Evolutionary conservation across 1,140 invertebrate species (phyloP).

Genomic region (Gonioctena quinquepunctata): DNA sequence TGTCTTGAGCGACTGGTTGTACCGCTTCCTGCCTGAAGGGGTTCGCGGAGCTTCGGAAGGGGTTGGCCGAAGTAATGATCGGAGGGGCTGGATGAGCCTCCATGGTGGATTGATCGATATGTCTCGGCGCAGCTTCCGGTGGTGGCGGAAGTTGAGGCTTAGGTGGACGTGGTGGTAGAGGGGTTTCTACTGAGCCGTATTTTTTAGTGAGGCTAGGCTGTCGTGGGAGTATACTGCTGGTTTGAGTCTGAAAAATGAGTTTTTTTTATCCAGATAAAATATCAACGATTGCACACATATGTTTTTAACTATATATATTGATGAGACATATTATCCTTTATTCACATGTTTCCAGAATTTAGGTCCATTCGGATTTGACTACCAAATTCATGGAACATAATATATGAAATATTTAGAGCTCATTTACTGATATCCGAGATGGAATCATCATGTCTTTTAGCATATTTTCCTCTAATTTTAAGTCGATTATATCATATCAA

Average conservation of each 20-base stretch:
- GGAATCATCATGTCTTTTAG: too few species aligned
- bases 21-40: constrained; percentile 61
- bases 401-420: too few species aligned
- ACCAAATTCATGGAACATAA: too few species aligned
- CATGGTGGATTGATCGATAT: constrained; percentile 39
- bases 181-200: constrained; percentile 52
- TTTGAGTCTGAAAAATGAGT: constrained; percentile 41
- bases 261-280: too few species aligned
- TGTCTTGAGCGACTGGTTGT: constrained; percentile 63
- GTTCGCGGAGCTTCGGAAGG: constrained; percentile 59
- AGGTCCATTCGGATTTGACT: too few species aligned
- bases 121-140: constrained; percentile 27
- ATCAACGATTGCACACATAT: too few species aligned
- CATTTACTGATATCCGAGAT: too few species aligned
- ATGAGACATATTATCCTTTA: too few species aligned
- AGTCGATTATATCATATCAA: too few species aligned
- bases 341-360: too few species aligned
- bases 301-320: too few species aligned
- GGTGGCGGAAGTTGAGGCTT: constrained; percentile 39
- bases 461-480: too few species aligned
- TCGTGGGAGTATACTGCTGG: constrained; percentile 45
- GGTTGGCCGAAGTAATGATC: constrained; percentile 58
- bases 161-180: constrained; percentile 54
- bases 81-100: constrained; percentile 56
- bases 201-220: constrained; percentile 39